phyloP scores from a whole-genome alignment of 2,888 invertebrate genomes.

The Metalampra italica region DNA sequence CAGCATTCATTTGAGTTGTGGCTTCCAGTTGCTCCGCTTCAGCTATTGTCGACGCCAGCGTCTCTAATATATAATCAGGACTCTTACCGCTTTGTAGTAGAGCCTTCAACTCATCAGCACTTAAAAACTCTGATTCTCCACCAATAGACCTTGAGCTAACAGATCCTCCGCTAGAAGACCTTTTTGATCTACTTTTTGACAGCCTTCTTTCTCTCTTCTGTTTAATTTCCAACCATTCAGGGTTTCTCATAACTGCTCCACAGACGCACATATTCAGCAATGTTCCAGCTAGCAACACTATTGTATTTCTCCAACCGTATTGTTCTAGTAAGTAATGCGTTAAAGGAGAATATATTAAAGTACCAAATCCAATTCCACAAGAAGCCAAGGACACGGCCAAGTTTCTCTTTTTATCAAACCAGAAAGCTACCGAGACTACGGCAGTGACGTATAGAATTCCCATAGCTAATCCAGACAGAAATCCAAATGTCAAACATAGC shows the following conservation, averaged over 20 bases:
- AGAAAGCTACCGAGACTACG: conserved; percentile 93
- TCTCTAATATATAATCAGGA: conserved; percentile 81
- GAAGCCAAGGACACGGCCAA: conserved; percentile 92
- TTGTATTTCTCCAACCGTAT: conserved; percentile 90
- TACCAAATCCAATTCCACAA: conserved; percentile 93
- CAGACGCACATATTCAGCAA: conserved; percentile 92
- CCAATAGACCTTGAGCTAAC: conserved; percentile 69
- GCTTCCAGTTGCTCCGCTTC: conserved; percentile 65
- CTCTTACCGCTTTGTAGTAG: conserved; percentile 83
- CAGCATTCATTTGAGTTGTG: conserved; percentile 64
- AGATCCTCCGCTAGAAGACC: conserved; percentile 72
- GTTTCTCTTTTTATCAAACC: conserved; percentile 92
- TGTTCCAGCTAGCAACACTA: conserved; percentile 86
- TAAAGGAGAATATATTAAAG: conserved; percentile 91
- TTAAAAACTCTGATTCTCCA: conserved; percentile 73
- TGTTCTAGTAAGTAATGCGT: conserved; percentile 85
- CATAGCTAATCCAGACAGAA: conserved; percentile 89
- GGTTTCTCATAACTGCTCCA: conserved; percentile 91
- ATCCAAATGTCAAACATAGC: conserved; percentile 89
- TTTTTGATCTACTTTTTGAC: conserved; percentile 55
- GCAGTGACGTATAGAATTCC: conserved; percentile 92
- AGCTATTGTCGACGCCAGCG: conserved; percentile 76
- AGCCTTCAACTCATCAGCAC: conserved; percentile 81
- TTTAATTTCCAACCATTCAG: conserved; percentile 86
- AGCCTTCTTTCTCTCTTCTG: conserved; percentile 74